Evolutionary conservation across 2,797 vertebrate species (phyloP).

Genomic region (Enteromius unitaeniatus): DNA sequence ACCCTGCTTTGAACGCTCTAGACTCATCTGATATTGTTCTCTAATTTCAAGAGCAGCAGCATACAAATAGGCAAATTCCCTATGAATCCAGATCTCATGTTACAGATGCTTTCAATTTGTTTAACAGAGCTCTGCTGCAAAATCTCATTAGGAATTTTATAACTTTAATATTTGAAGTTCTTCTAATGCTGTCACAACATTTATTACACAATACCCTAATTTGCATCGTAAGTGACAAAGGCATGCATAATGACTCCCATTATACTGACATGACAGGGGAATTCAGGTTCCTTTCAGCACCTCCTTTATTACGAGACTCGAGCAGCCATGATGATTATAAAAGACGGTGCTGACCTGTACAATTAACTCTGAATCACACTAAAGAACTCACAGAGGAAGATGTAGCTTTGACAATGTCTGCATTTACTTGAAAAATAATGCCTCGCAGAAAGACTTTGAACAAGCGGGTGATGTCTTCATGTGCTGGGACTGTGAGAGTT

Average conservation of each 20-base stretch:
- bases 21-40: constrained; percentile 11
- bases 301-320: constrained; percentile 34
- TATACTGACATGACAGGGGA: constrained; percentile 37
- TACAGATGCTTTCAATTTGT: constrained; percentile 43
- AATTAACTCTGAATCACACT: constrained; percentile 35
- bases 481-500: constrained; percentile 21
- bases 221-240: constrained; percentile 55
- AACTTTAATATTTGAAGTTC: constrained; percentile 48
- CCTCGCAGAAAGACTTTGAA: constrained; percentile 18
- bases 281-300: constrained; percentile 45
- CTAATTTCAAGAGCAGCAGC: neutral
- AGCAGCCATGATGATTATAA: constrained; percentile 40
- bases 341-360: constrained; percentile 28
- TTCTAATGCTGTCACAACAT: constrained; percentile 50
- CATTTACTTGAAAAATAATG: constrained; percentile 4
- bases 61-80: neutral
- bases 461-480: constrained; percentile 34
- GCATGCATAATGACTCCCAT: constrained; percentile 41
- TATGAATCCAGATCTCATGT: constrained; percentile 20
- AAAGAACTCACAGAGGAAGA: constrained; percentile 18
- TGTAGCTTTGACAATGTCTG: neutral
- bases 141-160: constrained; percentile 54
- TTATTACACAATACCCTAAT: constrained; percentile 52
- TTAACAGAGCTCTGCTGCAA: constrained; percentile 37
- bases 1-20: neutral